Base-by-base conservation (phyloP, 2,113 vertebrate species). In the Suncus etruscus region DNA sequence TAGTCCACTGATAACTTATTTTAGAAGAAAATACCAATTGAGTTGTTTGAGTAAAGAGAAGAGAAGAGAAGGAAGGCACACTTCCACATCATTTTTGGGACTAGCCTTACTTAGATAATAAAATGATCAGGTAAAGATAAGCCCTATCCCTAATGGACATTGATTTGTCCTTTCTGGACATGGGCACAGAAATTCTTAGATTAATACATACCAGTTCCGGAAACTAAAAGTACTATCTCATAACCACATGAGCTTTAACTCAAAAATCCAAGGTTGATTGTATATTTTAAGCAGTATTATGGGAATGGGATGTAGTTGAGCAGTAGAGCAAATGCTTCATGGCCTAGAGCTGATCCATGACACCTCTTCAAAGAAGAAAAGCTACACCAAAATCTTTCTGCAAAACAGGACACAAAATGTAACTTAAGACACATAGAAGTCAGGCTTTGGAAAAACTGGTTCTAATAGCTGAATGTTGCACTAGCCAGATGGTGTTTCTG, bases 401-500 rank as follows among this genome's bases (percentile, higher is more conserved):
- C 58, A 61, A 22, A 61, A 61, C 18, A 61, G 22, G 18, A 22
- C 58, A 20, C 54, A 58, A 16, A 61, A 61, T 61, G 15, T 22
- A 61, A 54, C 18, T 61, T 61, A 39, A 5, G 39, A 39, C 39
- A 39, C 39, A 39, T 25, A 72, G 65, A 90, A 93, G 31, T 9
- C 50, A 75, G 47, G 47, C 54, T 93, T 68, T 92, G 63, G 20
- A 73, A 51, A 72, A 92, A 83, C 11, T 25, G 4, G 2, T 54
- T 22, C 12, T 11, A 66, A 45, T 83, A 45, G 27, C 24, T 83
- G 29, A 14, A 87, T 82, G 85, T 82, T 92, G 90, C 66, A 91
- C 58, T 92, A 91, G 79, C 32, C 86, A 22, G 95, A 76, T 92
- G 91, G 93, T 79, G 87, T 78, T 78, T 94, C 82, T 85, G 29